A percentile compares a stretch with the other conserved stretches of the same genome.
Evolutionary conservation across 2,888 invertebrate genomes (phyloP).

Genomic region (Nematopogon swammerdamellus): DNA sequence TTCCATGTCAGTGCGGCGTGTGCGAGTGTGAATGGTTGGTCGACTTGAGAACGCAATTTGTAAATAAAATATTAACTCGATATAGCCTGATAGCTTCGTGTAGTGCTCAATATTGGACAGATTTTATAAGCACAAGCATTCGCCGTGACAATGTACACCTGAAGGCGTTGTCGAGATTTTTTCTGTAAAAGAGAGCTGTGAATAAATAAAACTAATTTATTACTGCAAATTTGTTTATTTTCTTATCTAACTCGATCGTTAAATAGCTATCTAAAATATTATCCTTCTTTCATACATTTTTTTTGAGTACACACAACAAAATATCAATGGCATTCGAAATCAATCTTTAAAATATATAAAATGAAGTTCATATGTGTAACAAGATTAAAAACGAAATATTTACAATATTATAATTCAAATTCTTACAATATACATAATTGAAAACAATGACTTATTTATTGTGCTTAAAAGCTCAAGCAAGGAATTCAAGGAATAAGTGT

Average conservation of each 20-base stretch:
- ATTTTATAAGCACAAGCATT: not conserved
- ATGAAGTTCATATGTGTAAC: conserved; percentile 21
- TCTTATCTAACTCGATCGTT: conserved; percentile 37
- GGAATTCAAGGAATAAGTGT: too few relatives aligned
- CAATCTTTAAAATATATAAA: conserved; percentile 36
- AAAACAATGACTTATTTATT: conserved; percentile 46
- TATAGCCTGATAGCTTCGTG: not conserved
- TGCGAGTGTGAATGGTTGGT: not conserved
- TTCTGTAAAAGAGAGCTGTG: conserved; percentile 3
- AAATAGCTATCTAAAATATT: conserved; percentile 42
- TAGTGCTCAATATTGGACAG: not conserved
- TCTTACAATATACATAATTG: conserved; percentile 41
- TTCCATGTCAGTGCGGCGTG: not conserved
- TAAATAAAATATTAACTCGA: not conserved
- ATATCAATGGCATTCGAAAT: conserved; percentile 48
- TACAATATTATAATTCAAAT: conserved; percentile 54
- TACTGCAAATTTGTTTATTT: conserved; percentile 48
- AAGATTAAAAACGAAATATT: conserved; percentile 38
- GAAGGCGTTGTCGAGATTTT: not conserved
- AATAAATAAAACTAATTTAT: conserved; percentile 31
- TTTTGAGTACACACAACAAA: conserved; percentile 31
- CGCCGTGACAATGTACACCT: not conserved
- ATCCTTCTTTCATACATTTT: conserved; percentile 30
- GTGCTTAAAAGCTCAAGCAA: too few relatives aligned
- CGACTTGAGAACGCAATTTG: not conserved